These are phyloP conservation scores for Dilophus febrilis DNA, from an alignment of 2,888 invertebrate species.

Conservation along the genomic window DNA sequence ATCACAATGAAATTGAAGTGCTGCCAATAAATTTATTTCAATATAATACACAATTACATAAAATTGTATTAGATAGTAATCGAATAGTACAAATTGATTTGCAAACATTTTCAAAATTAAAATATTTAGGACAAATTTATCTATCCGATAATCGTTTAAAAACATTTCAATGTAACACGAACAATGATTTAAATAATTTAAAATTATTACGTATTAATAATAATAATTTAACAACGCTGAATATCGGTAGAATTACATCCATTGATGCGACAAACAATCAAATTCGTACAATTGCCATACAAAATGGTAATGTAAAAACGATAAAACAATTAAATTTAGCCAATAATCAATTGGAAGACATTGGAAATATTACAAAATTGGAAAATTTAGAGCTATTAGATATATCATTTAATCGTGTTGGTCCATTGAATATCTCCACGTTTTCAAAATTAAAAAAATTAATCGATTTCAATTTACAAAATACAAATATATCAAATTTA, in stretches of 20 bases:
- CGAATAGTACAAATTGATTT: slow-evolving; percentile 19
- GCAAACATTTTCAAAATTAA: slow-evolving; percentile 22
- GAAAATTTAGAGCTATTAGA: slow-evolving; percentile 20
- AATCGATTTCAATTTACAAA: slow-evolving; percentile 19
- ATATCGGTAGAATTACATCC: slow-evolving; percentile 21
- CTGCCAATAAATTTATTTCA: slow-evolving; percentile 22
- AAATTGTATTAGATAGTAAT: slow-evolving; percentile 23
- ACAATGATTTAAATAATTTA: slow-evolving; percentile 19
- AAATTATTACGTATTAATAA: slow-evolving; percentile 21
- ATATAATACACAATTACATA: slow-evolving; percentile 23
- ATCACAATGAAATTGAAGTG: slow-evolving; percentile 17
- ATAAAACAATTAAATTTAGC: slow-evolving; percentile 21
- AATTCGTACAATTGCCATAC: slow-evolving; percentile 17
- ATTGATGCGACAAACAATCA: slow-evolving; percentile 23
- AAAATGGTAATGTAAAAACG: slow-evolving; percentile 13
- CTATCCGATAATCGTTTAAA: slow-evolving; percentile 21
- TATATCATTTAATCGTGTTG: slow-evolving; percentile 24
- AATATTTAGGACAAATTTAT: slow-evolving; percentile 23
- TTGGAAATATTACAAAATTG: slow-evolving; percentile 21
- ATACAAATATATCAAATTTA: slow-evolving; percentile 18
- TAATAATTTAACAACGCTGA: slow-evolving; percentile 19
- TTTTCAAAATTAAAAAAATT: slow-evolving; percentile 24
- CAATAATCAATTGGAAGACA: slow-evolving; percentile 18
- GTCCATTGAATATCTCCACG: slow-evolving; percentile 21
- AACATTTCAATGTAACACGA: slow-evolving; percentile 22